A percentile compares a stretch with the other conserved stretches of the same genome.
These are phyloP conservation scores for Pteropus rufus DNA, from an alignment of 2,797 vertebrate genomes.

Conservation along the genomic window DNA sequence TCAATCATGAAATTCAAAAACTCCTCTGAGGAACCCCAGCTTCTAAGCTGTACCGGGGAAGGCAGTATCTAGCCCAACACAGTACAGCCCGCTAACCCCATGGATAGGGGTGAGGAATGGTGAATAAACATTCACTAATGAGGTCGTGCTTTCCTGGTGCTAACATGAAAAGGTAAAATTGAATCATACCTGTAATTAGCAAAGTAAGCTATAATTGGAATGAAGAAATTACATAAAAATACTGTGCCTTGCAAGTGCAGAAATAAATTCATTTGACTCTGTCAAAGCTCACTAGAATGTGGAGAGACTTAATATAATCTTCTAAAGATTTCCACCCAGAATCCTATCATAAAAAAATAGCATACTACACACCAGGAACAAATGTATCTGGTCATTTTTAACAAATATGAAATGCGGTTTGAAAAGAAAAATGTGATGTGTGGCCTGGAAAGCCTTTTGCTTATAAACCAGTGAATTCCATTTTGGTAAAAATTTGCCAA, in stretches of 20 bases:
- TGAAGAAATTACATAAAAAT: not conserved
- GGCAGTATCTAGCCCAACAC: not conserved
- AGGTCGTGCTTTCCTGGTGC: not conserved
- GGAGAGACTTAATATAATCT: not conserved
- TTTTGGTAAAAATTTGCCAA: constrained; percentile 29
- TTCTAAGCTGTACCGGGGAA: not conserved
- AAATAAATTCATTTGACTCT: constrained; percentile 6
- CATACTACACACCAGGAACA: not conserved
- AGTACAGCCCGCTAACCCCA: not conserved
- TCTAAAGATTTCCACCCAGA: not conserved
- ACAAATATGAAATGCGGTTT: not conserved
- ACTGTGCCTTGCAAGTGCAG: not conserved
- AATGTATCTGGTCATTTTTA: not conserved
- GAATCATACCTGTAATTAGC: not conserved
- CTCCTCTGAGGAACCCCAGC: not conserved
- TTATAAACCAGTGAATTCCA: not conserved
- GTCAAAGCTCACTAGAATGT: not conserved
- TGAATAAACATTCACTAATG: not conserved
- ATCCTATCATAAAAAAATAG: not conserved
- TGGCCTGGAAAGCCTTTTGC: not conserved
- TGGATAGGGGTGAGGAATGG: not conserved
- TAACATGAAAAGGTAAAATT: constrained; percentile 1
- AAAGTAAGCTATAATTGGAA: constrained; percentile 9
- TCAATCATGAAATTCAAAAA: not conserved
- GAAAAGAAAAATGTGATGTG: not conserved